These are phyloP conservation scores for Lophochroa leadbeateri DNA, from an alignment of 2,113 vertebrate genomes.

Conservation along the genomic window DNA sequence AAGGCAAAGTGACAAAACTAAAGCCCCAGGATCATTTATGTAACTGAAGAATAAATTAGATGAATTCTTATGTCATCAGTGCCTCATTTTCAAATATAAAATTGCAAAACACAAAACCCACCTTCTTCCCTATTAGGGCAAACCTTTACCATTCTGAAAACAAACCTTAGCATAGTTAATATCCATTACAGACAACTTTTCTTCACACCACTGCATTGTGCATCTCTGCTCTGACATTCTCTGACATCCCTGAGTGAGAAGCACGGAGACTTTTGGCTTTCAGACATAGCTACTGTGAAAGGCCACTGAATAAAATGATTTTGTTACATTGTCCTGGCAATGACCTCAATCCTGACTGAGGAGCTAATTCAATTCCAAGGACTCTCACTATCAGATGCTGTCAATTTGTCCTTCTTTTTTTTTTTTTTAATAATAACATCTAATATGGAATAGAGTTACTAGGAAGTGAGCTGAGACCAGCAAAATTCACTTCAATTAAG, in stretches of 20 bases:
- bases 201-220: not conserved
- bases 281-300: not conserved
- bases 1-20: not conserved
- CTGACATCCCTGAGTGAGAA: not conserved
- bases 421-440: not conserved
- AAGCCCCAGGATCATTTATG: not conserved
- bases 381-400: conserved; percentile 31
- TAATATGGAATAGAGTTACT: conserved; percentile 10
- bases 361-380: conserved; percentile 50
- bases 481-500: conserved; percentile 51
- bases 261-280: not conserved
- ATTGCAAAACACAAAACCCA: not conserved
- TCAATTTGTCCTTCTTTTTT: not conserved
- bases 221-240: not conserved
- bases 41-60: not conserved
- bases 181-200: not conserved
- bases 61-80: not conserved
- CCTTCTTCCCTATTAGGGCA: not conserved
- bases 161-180: not conserved
- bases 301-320: conserved; percentile 13
- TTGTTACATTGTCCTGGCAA: not conserved
- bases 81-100: not conserved
- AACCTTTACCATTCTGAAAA: not conserved
- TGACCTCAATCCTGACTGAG: conserved; percentile 22
- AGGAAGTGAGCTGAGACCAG: conserved; percentile 41